These are phyloP conservation scores for Maniola hyperantus DNA, from an alignment of 2,888 invertebrate genomes.

Conservation along the genomic window DNA sequence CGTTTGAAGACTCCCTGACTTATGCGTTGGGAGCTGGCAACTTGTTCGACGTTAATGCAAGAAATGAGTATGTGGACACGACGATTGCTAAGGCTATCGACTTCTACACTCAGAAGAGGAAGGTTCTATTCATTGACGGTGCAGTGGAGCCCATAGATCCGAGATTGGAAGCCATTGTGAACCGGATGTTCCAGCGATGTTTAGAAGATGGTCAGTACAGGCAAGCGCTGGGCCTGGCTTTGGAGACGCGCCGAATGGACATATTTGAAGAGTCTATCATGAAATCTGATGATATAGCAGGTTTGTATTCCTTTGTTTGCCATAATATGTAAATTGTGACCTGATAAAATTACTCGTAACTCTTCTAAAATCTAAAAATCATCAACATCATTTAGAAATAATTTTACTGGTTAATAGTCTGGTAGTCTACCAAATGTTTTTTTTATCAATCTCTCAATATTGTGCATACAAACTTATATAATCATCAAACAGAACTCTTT, in stretches of 20 bases:
- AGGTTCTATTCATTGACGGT: slow-evolving; percentile 87
- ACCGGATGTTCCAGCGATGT: slow-evolving; percentile 98
- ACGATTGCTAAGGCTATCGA: slow-evolving; percentile 99
- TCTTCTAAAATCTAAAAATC: too few species aligned
- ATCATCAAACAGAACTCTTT: too few species aligned
- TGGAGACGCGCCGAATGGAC: slow-evolving; percentile 98
- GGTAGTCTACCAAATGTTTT: too few species aligned
- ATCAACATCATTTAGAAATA: too few species aligned
- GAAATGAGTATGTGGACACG: slow-evolving; percentile 98
- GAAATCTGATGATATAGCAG: slow-evolving; percentile 94
- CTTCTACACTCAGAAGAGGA: slow-evolving; percentile 95
- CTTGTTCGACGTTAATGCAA: slow-evolving; percentile 96
- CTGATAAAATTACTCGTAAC: too few species aligned
- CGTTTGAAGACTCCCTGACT: slow-evolving; percentile 98
- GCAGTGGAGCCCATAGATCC: slow-evolving; percentile 88
- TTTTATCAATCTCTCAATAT: too few species aligned
- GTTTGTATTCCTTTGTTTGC: slow-evolving; percentile 43
- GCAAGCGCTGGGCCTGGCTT: slow-evolving; percentile 97
- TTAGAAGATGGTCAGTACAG: slow-evolving; percentile 96
- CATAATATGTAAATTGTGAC: too few species aligned
- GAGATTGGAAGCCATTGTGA: slow-evolving; percentile 95
- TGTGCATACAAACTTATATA: too few species aligned
- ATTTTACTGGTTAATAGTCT: too few species aligned
- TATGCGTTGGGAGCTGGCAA: slow-evolving; percentile 98
- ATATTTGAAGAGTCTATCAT: slow-evolving; percentile 96